Conservation (phyloP, 2,888 invertebrate genomes). For the Glyphotaelius pellucidus region DNA sequence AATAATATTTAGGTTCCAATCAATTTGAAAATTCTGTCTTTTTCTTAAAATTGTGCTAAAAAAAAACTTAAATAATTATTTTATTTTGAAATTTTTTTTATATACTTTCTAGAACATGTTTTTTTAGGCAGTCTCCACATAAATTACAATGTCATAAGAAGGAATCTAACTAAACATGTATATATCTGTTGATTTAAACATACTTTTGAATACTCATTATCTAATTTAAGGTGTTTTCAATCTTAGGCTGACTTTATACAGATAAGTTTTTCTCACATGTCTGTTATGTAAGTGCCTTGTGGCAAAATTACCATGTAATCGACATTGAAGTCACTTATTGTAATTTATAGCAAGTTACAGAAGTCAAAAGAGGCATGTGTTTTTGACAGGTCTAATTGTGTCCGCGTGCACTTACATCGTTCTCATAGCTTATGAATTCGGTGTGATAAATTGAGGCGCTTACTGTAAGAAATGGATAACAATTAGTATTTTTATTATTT, state of each 20-base stretch:
- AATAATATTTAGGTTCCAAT: neutral
- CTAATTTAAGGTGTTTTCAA: neutral
- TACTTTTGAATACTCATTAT: neutral
- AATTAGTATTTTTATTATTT: too few species aligned
- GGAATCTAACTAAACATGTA: neutral
- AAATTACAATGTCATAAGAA: neutral
- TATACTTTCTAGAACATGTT: neutral
- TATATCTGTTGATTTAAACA: neutral
- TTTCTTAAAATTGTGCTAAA: neutral
- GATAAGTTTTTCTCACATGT: too few species aligned
- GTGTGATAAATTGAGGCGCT: too few species aligned
- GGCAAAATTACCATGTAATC: too few species aligned
- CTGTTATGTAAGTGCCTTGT: too few species aligned
- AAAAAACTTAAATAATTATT: neutral
- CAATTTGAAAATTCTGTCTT: neutral
- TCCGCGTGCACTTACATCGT: too few species aligned
- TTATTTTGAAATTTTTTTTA: neutral
- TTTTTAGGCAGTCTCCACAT: neutral
- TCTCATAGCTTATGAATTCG: too few species aligned
- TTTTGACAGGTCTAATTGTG: too few species aligned
- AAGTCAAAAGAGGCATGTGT: too few species aligned
- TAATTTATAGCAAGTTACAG: too few species aligned
- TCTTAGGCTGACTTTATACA: neutral
- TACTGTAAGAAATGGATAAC: too few species aligned
- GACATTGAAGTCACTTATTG: too few species aligned